These are phyloP conservation scores for Gyps fulvus DNA, from an alignment of 2,113 vertebrate species.

Conservation along the genomic window DNA sequence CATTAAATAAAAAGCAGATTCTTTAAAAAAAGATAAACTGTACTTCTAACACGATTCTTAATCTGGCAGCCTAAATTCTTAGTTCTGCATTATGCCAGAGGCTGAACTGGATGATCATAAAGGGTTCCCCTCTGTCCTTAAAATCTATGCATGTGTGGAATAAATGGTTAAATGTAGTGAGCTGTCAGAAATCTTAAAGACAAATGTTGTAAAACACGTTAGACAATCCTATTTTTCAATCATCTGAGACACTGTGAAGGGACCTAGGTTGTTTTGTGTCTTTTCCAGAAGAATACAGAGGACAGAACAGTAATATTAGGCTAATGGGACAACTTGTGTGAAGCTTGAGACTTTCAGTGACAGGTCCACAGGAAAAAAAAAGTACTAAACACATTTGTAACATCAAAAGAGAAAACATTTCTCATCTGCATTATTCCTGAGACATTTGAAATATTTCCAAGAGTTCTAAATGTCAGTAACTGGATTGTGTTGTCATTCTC, in stretches of 20 bases:
- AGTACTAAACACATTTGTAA: background rate
- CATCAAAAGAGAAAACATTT: slow-evolving; percentile 18
- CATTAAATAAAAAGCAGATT: background rate
- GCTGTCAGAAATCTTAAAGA: background rate
- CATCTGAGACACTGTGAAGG: background rate
- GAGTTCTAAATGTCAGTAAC: slow-evolving; percentile 45
- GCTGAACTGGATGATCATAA: background rate
- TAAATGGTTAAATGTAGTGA: background rate
- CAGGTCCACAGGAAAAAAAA: background rate
- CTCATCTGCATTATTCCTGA: background rate
- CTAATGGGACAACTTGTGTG: background rate
- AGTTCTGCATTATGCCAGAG: background rate
- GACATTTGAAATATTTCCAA: slow-evolving; percentile 5
- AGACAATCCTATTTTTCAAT: background rate
- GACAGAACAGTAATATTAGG: background rate
- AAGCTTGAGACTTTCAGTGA: background rate
- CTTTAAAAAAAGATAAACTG: background rate
- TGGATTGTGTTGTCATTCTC: slow-evolving; percentile 30
- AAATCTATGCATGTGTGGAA: background rate
- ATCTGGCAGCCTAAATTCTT: background rate
- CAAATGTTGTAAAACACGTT: background rate
- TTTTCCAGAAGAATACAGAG: background rate
- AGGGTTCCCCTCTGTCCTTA: background rate
- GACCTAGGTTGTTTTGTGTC: background rate
- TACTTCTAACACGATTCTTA: background rate